phyloP scores from a whole-genome alignment of 2,113 vertebrate species.

The Rhinoderma darwinii region DNA sequence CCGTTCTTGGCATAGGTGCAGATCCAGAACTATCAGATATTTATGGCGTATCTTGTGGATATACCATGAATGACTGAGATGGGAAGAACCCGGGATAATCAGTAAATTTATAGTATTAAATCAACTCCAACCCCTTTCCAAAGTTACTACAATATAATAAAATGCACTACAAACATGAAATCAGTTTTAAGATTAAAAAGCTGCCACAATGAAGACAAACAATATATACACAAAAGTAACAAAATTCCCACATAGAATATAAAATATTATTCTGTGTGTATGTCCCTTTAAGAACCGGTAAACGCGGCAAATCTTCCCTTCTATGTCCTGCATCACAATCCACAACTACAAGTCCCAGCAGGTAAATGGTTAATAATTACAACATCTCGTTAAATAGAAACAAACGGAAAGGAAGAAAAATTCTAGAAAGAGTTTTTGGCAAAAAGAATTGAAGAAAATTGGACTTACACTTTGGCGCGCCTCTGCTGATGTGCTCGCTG shows the following conservation, averaged over 20 bases:
- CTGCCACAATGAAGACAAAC: not conserved
- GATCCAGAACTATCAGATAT: no score
- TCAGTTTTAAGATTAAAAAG: not conserved
- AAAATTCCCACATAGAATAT: no score
- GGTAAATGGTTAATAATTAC: not conserved
- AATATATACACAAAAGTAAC: not conserved
- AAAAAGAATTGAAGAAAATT: not conserved
- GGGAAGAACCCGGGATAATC: no score
- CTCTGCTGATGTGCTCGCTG: conserved; percentile 35
- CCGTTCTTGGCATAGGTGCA: no score
- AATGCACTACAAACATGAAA: not conserved
- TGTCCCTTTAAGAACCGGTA: not conserved
- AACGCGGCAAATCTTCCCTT: not conserved
- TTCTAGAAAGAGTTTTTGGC: not conserved
- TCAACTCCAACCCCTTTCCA: not conserved
- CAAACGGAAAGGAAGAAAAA: not conserved
- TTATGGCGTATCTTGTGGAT: no score
- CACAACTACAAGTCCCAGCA: not conserved
- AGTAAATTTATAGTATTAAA: not conserved
- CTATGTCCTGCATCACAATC: not conserved
- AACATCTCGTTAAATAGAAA: not conserved
- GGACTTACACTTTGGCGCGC: conserved; percentile 34
- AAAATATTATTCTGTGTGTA: no score
- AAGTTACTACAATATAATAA: not conserved
- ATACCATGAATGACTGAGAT: no score